Evolutionary conservation across 2,888 invertebrate genomes (phyloP).

Genomic region (Chouioia cunea): DNA sequence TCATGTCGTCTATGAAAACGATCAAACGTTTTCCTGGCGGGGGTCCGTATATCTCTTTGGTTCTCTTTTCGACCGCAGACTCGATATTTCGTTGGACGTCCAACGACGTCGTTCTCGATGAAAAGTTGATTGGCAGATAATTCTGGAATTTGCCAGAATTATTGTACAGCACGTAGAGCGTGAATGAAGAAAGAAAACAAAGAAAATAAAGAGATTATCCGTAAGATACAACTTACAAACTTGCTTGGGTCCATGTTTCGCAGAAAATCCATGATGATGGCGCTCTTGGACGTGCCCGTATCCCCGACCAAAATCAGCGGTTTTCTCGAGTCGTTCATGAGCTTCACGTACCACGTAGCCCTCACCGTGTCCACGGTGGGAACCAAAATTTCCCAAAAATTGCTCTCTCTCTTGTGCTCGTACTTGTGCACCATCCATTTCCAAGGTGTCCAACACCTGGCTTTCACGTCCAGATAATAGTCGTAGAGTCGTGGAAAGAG

Average conservation of each 20-base stretch:
- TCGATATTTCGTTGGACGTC: conserved; percentile 91
- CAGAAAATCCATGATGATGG: conserved; percentile 86
- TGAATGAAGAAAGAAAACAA: conserved; percentile 2
- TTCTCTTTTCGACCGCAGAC: conserved; percentile 89
- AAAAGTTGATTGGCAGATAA: conserved; percentile 88
- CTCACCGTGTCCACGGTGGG: conserved; percentile 90
- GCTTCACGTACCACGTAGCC: conserved; percentile 81
- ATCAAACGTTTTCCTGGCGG: conserved; percentile 90
- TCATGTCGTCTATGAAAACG: conserved; percentile 94
- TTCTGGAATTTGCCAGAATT: conserved; percentile 70
- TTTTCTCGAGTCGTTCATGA: conserved; percentile 82
- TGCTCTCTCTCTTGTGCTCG: conserved; percentile 76
- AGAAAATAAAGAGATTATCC: background rate
- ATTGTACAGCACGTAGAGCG: background rate
- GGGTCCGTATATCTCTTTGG: conserved; percentile 91
- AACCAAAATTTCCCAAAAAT: conserved; percentile 88
- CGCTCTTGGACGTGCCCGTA: conserved; percentile 93
- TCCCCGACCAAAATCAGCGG: conserved; percentile 91
- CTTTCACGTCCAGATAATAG: conserved; percentile 80
- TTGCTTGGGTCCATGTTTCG: conserved; percentile 77
- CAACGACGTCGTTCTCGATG: conserved; percentile 90
- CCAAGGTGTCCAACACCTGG: conserved; percentile 87
- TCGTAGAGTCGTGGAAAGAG: conserved; percentile 82
- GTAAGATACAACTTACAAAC: conserved; percentile 72
- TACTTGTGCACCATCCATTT: conserved; percentile 83